Evolutionary conservation across 2,797 vertebrate genomes (phyloP), one percentile per base, ranked within the genome.

Genomic region (Morelia viridis): DNA sequence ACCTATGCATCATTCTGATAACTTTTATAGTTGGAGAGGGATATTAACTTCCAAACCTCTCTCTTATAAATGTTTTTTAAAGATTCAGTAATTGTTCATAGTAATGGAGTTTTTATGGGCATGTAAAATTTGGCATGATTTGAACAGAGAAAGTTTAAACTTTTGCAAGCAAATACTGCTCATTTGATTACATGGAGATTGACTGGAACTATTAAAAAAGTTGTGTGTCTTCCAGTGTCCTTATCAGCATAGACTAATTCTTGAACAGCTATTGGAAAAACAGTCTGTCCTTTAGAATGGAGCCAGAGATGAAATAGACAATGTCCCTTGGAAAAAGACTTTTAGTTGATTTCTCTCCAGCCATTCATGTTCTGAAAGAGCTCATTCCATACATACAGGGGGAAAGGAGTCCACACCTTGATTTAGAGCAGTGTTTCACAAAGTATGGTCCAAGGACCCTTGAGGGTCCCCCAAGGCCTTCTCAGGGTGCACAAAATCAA

Each of bases 1-100:
- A 50, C 31, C n/a, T 90, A 68, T 83, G 68, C 26, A 90, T 90
- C 89, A 92, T 87, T 92, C 80, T 90, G 65, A 90, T 83, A 85
- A 80, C 65, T 86, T 57, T 87, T 87, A 80, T 83, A 92, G 90
- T 92, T 92, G 64, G n/a, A 71, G 7, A 26, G 10, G 76, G 57
- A 83, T 76, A 85, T 92, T 92, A 92, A 92, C 65, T 57, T 92
- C 35, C 85, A 92, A 57, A 50, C 31, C 64, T 80, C 57, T 22
- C 92, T 83, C 58, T 87, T 92, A 90, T 64, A 90, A 76, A 90
- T 56, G 10, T 64, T 68, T 87, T 90, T 90, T 53, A 85, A 92
- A 90, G 19, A 71, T 24, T 60, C 56, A 24, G 28, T 35, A 11
- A 62, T 35, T 11, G 84, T 3, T 11, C 13, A 41, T 26, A 62